phyloP scores from a whole-genome alignment of 2,797 vertebrate genomes.

The Harpagifer antarcticus region DNA sequence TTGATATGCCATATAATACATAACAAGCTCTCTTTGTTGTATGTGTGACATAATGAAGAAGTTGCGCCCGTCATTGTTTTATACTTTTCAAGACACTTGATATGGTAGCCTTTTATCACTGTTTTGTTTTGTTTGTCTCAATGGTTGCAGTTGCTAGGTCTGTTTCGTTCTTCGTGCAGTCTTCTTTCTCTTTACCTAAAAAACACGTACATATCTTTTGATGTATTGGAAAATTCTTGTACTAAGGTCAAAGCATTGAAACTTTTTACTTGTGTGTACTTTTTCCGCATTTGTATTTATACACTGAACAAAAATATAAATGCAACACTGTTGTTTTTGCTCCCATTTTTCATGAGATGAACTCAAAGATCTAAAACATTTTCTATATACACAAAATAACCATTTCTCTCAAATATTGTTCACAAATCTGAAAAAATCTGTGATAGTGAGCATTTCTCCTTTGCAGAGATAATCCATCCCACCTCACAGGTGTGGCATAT shows the following conservation, averaged over 20 bases:
- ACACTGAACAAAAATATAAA: no score
- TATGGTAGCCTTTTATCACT: neutral
- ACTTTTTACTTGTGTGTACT: neutral
- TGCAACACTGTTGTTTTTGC: no score
- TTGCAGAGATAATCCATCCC: no score
- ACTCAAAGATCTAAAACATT: no score
- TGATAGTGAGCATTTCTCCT: no score
- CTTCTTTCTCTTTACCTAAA: neutral
- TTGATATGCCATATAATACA: conserved; percentile 1
- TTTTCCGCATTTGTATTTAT: neutral
- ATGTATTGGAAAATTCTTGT: neutral
- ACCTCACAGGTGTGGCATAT: no score
- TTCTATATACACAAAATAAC: no score
- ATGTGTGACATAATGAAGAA: neutral
- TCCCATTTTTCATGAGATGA: no score
- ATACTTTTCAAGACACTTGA: conserved; percentile 16
- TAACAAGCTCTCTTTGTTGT: conserved; percentile 2
- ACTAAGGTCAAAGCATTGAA: neutral
- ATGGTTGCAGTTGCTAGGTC: conserved; percentile 29
- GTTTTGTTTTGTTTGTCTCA: conserved; percentile 19
- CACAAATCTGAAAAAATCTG: no score
- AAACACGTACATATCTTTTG: no score
- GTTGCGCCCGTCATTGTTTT: neutral
- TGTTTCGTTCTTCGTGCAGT: neutral
- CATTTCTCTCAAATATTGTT: no score